Evolutionary conservation across 1,140 invertebrate species (phyloP), one percentile per base, ranked within the genome.

Genomic region (Drosophila oshimai): DNA sequence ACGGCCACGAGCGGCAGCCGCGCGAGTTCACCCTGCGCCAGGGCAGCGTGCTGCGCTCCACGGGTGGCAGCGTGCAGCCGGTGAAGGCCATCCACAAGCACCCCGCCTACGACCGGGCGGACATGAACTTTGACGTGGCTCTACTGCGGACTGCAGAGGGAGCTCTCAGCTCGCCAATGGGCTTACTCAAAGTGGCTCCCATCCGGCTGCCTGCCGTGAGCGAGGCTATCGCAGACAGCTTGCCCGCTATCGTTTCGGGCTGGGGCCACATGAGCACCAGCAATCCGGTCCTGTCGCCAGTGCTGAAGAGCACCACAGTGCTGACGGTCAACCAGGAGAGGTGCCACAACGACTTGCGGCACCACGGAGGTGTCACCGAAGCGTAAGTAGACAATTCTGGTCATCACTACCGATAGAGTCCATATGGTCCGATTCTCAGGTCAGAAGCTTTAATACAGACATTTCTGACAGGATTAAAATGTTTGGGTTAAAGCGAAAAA

Each of bases 251-350:
- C 4, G 80, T 91, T 1, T 90, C 89, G 2, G 90, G 90, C 4
- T 91, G 90, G 90, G 90, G 90, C 1, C 76, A 90, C 42, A 88
- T 89, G 76, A 89, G 83, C 42, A 78, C 74, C 17, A 58, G 44
- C 0, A 75, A 88, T 42, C 61, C 89, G 2, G 50, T 86, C 13
- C 42, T 90, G 6, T 88, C 89, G 4, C 45, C 62, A 2, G 55
- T 72, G 2, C 54, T 90, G 0, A 90, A 90, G 24, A 90, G 89
- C 49, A 78, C 89, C 5, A 86, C 61, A 0, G 89, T 90, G 4
- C 44, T 57, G 4, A 86, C 74, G n/a, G 78, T 90, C 20, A 84
- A 90, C 58, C 89, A 90, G 50, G 47, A 62, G 28, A 67, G 54
- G 45, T 90, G 89, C 34, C 47, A 77, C 10, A 71, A 72, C n/a